Percentiles rank a stretch among this genome's conserved stretches.
Evolutionary conservation across 2,797 vertebrate genomes (phyloP).

Genomic region (Phoxinus dragarum): DNA sequence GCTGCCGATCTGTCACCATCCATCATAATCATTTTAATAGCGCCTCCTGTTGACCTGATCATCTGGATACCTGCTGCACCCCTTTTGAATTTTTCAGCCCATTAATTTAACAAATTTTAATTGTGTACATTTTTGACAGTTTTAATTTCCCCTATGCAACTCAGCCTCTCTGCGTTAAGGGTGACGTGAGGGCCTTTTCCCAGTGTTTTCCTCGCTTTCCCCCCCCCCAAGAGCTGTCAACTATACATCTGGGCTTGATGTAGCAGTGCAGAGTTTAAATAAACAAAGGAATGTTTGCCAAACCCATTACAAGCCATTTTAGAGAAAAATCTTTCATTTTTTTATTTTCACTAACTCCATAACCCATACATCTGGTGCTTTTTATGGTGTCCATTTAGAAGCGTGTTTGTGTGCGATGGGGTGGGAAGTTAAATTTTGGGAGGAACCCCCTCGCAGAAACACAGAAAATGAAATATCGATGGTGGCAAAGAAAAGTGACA

Average conservation of each 20-base stretch:
- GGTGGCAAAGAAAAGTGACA: constrained; percentile 74
- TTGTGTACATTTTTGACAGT: constrained; percentile 82
- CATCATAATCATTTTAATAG: constrained; percentile 85
- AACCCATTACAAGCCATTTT: constrained; percentile 51
- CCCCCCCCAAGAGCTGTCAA: constrained; percentile 61
- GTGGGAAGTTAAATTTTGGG: constrained; percentile 28
- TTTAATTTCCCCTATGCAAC: constrained; percentile 78
- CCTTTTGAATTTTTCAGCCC: constrained; percentile 80
- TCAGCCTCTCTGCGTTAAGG: constrained; percentile 20
- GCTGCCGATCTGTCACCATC: constrained; percentile 78
- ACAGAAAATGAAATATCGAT: constrained; percentile 70
- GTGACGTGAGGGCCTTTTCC: constrained; percentile 37
- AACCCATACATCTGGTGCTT: constrained; percentile 41
- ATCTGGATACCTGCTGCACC: constrained; percentile 83
- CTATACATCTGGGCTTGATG: constrained; percentile 72
- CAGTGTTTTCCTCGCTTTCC: not conserved
- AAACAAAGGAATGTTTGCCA: constrained; percentile 71
- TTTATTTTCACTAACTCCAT: constrained; percentile 17
- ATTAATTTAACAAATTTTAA: constrained; percentile 89
- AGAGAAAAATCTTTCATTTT: constrained; percentile 26
- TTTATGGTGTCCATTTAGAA: constrained; percentile 26
- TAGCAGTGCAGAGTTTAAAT: constrained; percentile 63
- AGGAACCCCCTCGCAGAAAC: constrained; percentile 44
- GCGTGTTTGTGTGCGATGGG: constrained; percentile 12
- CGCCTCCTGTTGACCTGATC: constrained; percentile 83